Evolutionary conservation across 2,797 vertebrate species (phyloP).

Genomic region (Hirundo rustica): DNA sequence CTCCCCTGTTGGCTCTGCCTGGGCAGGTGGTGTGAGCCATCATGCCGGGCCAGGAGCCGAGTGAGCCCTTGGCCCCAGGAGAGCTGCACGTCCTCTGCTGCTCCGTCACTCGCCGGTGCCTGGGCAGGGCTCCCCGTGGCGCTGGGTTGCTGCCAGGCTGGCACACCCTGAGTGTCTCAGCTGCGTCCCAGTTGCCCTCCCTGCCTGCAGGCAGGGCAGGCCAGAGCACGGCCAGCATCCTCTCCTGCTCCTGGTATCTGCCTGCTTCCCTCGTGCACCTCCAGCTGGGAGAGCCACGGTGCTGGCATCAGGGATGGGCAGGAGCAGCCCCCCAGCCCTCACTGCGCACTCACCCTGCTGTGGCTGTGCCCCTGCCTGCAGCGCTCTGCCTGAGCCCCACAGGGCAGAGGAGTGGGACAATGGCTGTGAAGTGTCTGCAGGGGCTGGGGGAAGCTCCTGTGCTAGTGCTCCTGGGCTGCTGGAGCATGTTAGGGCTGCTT

Average conservation of each 20-base stretch:
- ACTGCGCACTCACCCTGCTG: rapidly evolving
- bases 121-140: rapidly evolving
- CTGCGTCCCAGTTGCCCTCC: not conserved
- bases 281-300: not conserved
- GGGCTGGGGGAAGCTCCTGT: not conserved
- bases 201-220: not conserved
- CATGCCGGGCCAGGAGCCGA: rapidly evolving
- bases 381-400: rapidly evolving
- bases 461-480: not conserved
- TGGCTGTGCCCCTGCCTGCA: not conserved
- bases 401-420: too few relatives aligned
- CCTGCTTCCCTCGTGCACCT: not conserved
- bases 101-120: not conserved
- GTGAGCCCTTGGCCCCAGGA: rapidly evolving
- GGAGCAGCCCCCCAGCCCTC: not conserved
- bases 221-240: not conserved
- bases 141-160: not conserved
- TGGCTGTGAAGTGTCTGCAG: not conserved
- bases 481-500: not conserved
- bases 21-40: not conserved
- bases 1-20: not conserved
- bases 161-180: not conserved
- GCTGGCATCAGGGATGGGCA: not conserved
- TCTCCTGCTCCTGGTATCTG: not conserved
- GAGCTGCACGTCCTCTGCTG: not conserved